Percentiles rank a stretch among this genome's conserved stretches.
These are phyloP conservation scores for Stegastes partitus DNA, from an alignment of 2,113 vertebrate species.

Conservation along the genomic window DNA sequence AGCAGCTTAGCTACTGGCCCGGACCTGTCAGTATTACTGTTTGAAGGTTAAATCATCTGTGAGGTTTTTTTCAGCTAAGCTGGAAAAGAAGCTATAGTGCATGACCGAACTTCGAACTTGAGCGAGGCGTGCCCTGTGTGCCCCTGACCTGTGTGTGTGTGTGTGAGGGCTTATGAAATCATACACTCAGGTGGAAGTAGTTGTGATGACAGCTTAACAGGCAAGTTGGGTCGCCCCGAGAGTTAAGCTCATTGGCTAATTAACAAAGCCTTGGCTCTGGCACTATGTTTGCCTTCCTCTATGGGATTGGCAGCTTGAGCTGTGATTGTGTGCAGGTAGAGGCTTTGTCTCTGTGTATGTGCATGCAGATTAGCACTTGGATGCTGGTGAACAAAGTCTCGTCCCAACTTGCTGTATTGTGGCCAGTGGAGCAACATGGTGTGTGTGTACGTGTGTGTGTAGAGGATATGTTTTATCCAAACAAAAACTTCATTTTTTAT, in stretches of 20 bases:
- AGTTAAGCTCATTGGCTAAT: conserved; percentile 68
- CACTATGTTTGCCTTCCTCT: conserved; percentile 60
- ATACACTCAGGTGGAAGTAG: conserved; percentile 54
- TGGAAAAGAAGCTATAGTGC: conserved; percentile 15
- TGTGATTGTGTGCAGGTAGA: conserved; percentile 53
- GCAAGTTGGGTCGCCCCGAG: conserved; percentile 39
- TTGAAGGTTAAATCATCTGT: conserved; percentile 33
- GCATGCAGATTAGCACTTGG: not conserved
- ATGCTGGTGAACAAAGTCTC: not conserved
- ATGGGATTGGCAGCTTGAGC: conserved; percentile 55
- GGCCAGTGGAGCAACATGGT: not conserved
- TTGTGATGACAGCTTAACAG: conserved; percentile 72
- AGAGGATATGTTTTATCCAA: too few species aligned
- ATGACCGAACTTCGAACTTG: not conserved
- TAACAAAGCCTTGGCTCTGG: conserved; percentile 62
- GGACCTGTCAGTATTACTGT: not conserved
- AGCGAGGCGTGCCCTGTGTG: not conserved
- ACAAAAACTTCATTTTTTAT: too few species aligned
- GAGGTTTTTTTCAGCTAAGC: conserved; percentile 20
- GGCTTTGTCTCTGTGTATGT: conserved; percentile 30
- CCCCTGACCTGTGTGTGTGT: conserved; percentile 16
- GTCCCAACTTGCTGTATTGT: not conserved
- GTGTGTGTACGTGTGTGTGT: too few species aligned
- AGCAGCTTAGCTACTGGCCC: not conserved
- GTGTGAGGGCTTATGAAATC: conserved; percentile 38